Conservation (phyloP, 92 coral and sea anemone species). For the Bergia puertoricense region DNA sequence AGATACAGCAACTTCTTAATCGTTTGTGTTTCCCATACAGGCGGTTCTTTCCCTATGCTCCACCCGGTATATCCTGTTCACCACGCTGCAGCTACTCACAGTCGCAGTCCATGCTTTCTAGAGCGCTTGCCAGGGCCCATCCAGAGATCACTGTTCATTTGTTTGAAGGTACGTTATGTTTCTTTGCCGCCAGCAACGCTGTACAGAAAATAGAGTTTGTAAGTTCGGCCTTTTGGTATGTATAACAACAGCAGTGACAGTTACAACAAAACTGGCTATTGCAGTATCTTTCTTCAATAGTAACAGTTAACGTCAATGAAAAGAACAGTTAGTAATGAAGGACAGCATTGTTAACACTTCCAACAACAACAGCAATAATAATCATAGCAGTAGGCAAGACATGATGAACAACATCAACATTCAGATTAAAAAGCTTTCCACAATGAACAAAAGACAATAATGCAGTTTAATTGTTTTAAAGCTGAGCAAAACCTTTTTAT, state of each 20-base stretch:
- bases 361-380: not conserved
- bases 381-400: no score
- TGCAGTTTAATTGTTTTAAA: no score
- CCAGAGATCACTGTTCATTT: slow-evolving; percentile 95
- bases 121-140: slow-evolving; percentile 86
- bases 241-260: not conserved
- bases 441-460: no score
- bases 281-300: not conserved
- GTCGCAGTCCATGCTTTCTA: slow-evolving; percentile 79
- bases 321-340: not conserved
- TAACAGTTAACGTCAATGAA: not conserved
- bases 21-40: slow-evolving; percentile 41
- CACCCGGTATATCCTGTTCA: slow-evolving; percentile 88
- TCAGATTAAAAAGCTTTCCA: no score
- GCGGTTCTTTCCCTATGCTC: slow-evolving; percentile 92
- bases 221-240: not conserved
- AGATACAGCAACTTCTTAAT: not conserved
- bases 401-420: not conserved
- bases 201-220: no score
- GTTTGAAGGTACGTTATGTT: slow-evolving; percentile 81
- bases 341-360: not conserved
- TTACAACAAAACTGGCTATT: no score
- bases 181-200: not conserved
- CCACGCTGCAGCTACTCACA: slow-evolving; percentile 93
- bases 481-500: no score